Evolutionary conservation across 1,140 invertebrate genomes (phyloP), one percentile per base, ranked within the genome.

Genomic region (Solenopsis invicta): DNA sequence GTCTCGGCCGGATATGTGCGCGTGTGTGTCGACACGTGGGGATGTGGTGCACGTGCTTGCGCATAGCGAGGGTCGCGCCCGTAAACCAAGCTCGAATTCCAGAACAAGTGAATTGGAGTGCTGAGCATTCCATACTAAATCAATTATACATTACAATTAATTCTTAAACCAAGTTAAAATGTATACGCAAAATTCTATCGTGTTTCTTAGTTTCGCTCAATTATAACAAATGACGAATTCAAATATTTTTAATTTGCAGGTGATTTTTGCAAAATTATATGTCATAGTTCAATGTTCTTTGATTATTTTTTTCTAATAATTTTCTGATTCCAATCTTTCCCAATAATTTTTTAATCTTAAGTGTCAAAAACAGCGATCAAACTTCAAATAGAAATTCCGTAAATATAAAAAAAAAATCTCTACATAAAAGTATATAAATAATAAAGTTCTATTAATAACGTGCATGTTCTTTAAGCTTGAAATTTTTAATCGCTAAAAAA

Each of bases 11-110:
- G 76, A 81, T 86, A 24, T 69, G 52, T 21, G 24, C 21, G 13
- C 59, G 61, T 84, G 6, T 82, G 64, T 37, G 50, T 77, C 75
- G 64, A 80, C 84, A 86, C 84, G 85, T 69, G 84, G 62, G 24
- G 50, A 67, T 12, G 29, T 34, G 34, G n/a, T 76, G 59, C 85
- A 86, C 75, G 85, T 80, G 76, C 67, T 67, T 29, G 48, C 37
- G 62, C 61, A 62, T 85, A 85, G 48, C 34, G 16, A 56, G 45
- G 45, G 21, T 80, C 77, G 77, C 29, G 66, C 29, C 59, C 16
- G 48, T 54, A 66, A 82, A 59, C 37, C 81, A 37, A 84, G 24
- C 74, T 77, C 82, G 56, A 77, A 87, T 87, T 87, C 81, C 80
- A 69, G 86, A 75, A 71, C 81, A 85, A 54, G 72, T 87, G 74